phyloP scores from a whole-genome alignment of 2,113 vertebrate genomes.

The Strix uralensis region DNA sequence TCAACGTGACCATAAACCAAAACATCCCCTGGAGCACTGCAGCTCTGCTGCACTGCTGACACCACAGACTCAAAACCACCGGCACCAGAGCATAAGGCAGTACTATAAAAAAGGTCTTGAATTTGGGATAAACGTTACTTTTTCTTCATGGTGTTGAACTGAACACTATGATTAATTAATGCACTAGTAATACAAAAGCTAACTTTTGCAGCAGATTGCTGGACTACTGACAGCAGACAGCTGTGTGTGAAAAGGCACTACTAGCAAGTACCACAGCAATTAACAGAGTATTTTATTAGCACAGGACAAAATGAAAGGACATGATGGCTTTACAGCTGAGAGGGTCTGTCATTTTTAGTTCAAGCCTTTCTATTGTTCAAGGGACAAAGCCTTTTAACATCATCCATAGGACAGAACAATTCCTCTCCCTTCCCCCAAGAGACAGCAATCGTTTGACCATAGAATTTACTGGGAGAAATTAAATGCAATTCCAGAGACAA shows the following conservation, averaged over 20 bases:
- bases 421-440: neutral
- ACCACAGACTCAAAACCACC: neutral
- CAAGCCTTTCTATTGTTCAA: neutral
- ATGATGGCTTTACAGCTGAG: neutral
- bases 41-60: neutral
- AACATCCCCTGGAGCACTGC: neutral
- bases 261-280: neutral
- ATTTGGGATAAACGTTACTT: neutral
- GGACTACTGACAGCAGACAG: neutral
- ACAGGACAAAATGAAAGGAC: neutral
- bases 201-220: neutral
- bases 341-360: neutral
- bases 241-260: neutral
- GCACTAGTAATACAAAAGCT: neutral
- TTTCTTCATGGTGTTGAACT: neutral
- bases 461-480: neutral
- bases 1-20: neutral
- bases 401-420: neutral
- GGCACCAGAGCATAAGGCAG: neutral
- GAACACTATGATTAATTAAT: neutral
- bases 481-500: neutral
- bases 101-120: neutral
- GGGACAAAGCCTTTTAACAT: neutral
- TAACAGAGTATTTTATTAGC: neutral
- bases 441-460: neutral